Conservation (phyloP, 2,113 vertebrate species). For the Myrmecobius fasciatus region DNA sequence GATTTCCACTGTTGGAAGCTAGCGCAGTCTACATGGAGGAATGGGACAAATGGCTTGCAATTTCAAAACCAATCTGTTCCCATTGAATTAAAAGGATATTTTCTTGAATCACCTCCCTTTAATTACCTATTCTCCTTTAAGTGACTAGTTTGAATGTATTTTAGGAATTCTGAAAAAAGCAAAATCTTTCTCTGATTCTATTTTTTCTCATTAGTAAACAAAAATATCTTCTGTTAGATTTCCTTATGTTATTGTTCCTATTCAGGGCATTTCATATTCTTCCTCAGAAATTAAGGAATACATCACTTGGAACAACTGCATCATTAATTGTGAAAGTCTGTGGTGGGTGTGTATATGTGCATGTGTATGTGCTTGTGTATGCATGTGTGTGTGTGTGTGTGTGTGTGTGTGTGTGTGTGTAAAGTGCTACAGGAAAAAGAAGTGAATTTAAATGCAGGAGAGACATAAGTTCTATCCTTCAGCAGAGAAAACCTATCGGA, state of each 20-base stretch:
- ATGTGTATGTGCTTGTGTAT: not conserved
- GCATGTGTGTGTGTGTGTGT: not conserved
- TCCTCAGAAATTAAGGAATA: not conserved
- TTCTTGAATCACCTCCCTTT: not conserved
- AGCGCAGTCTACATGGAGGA: constrained; percentile 15
- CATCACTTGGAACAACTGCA: not conserved
- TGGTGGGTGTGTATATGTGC: not conserved
- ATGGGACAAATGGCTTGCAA: constrained; percentile 5
- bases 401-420: too few species aligned
- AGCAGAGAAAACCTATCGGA: not conserved
- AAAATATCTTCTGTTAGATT: not conserved
- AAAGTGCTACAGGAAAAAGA: not conserved
- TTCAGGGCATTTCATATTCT: not conserved
- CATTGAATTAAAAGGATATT: not conserved
- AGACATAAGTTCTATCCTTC: not conserved
- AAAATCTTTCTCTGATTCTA: not conserved
- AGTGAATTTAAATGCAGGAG: not conserved
- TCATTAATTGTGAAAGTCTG: not conserved
- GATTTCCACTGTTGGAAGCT: not conserved
- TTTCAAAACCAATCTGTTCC: not conserved
- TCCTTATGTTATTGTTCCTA: not conserved
- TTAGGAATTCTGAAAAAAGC: constrained; percentile 8
- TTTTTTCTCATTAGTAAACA: constrained; percentile 30
- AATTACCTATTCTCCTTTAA: not conserved
- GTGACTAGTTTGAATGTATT: not conserved